Evolutionary conservation across 2,888 invertebrate genomes (phyloP), one percentile per base, ranked within the genome.

Genomic region (Eupithecia insigniata): DNA sequence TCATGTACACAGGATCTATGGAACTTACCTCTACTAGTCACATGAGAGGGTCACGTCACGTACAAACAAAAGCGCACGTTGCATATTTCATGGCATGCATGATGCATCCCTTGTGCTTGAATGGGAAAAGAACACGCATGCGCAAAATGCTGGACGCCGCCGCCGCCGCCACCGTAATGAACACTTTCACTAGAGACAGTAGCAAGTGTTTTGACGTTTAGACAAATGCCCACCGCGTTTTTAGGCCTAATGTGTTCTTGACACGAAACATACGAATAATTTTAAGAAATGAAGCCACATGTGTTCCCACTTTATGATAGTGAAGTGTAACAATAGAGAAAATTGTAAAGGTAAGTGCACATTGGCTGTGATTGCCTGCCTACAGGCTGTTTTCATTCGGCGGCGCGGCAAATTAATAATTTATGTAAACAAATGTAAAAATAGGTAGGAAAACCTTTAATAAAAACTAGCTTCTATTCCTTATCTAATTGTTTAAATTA

Each of bases 151-250:
- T 85, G 84, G 92, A 92, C 93, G 93, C 93, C 90, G 89, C 16
- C n/a, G n/a, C n/a, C n/a, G 36, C 36, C 16, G 39, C 5, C 39
- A 16, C n/a, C 43, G 43, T 90, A 85, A 55, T 55, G 14, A 89
- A 88, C 86, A 89, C 90, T 90, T 90, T 91, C 90, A 89, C 88
- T 89, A 84, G 85, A 84, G 84, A 84, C 85, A 84, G 85, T 85
- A 87, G 85, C 84, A 86, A 86, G 87, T 93, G 91, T 93, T 92
- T 92, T 93, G 92, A 92, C 92, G 89, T 89, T 84, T 84, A 84
- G 80, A 81, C 83, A 86, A 89, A 91, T 90, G 89, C 89, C 84
- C 87, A 86, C 84, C 78, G 83, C 80, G 82, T 85, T 86, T 79
- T 79, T 81, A 80, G 83, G 84, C 84, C 83, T 93, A 92, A 93